Evolutionary conservation across 2,113 vertebrate genomes (phyloP).

Genomic region (Scomber scombrus): DNA sequence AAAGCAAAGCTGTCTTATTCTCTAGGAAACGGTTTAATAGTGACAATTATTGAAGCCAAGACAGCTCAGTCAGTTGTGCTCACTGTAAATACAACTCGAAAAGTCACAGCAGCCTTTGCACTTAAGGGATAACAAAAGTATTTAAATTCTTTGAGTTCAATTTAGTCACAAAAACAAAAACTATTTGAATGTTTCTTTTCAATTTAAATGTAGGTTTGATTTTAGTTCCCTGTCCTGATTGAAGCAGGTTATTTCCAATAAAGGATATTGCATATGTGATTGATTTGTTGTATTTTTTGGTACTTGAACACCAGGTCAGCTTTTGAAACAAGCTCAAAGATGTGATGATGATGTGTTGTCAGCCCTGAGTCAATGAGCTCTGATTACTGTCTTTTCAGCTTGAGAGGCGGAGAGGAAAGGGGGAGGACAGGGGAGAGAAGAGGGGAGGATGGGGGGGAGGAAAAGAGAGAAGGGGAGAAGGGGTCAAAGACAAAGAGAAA

Average conservation of each 20-base stretch:
- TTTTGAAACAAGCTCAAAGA: constrained; percentile 25
- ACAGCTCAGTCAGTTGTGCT: too few species aligned
- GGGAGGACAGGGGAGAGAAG: background rate
- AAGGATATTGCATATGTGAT: background rate
- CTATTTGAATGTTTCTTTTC: too few species aligned
- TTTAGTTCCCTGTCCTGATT: too few species aligned
- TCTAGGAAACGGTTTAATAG: background rate
- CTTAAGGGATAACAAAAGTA: too few species aligned
- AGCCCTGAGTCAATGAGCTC: constrained; percentile 25
- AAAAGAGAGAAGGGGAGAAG: background rate
- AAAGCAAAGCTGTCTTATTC: background rate
- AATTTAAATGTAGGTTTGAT: too few species aligned
- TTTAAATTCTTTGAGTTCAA: too few species aligned
- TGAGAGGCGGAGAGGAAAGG: background rate
- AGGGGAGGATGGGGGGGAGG: background rate
- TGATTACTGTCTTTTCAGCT: constrained; percentile 25
- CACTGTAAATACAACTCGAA: background rate
- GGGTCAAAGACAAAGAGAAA: constrained; percentile 38
- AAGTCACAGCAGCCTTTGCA: too few species aligned
- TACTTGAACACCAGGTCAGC: background rate
- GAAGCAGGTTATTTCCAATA: too few species aligned
- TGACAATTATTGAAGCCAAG: background rate
- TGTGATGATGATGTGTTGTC: constrained; percentile 28
- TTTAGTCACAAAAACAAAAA: too few species aligned
- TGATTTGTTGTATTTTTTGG: constrained; percentile 24